Conservation (phyloP, 2,113 vertebrate species). For the Cygnus atratus region DNA sequence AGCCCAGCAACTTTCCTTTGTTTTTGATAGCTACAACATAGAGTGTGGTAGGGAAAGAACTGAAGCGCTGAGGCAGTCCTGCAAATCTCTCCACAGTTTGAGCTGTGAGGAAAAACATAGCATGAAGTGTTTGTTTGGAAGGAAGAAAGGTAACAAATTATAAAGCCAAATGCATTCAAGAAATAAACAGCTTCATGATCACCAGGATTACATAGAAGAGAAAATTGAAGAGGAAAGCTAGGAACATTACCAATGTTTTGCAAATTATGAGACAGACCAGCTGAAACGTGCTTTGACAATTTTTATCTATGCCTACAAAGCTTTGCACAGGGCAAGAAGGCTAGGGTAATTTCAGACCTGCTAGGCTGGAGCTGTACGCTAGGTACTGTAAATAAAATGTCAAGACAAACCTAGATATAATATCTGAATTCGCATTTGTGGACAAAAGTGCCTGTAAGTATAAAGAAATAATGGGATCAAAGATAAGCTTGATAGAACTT, state of each 20-base stretch:
- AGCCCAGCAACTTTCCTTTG: background rate
- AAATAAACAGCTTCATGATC: background rate
- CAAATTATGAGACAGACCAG: background rate
- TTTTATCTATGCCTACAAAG: background rate
- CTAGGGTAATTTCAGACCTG: conserved; percentile 3
- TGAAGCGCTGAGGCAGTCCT: rapidly evolving
- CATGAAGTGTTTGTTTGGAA: background rate
- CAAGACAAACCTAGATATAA: background rate
- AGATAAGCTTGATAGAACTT: background rate
- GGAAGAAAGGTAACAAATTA: background rate
- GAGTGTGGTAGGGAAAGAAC: background rate
- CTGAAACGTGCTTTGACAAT: background rate
- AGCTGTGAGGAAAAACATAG: background rate
- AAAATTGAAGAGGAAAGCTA: background rate
- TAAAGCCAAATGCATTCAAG: background rate
- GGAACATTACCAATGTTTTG: background rate
- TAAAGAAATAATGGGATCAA: background rate
- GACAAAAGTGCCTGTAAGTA: background rate
- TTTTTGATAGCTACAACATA: background rate
- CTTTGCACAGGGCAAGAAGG: background rate
- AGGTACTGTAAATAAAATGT: background rate
- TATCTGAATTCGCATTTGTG: conserved; percentile 12
- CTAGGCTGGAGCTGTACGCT: background rate
- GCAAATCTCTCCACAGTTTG: background rate
- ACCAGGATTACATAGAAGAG: background rate